Evolutionary conservation across 2,113 vertebrate genomes (phyloP).

Genomic region (Corvus moneduloides): DNA sequence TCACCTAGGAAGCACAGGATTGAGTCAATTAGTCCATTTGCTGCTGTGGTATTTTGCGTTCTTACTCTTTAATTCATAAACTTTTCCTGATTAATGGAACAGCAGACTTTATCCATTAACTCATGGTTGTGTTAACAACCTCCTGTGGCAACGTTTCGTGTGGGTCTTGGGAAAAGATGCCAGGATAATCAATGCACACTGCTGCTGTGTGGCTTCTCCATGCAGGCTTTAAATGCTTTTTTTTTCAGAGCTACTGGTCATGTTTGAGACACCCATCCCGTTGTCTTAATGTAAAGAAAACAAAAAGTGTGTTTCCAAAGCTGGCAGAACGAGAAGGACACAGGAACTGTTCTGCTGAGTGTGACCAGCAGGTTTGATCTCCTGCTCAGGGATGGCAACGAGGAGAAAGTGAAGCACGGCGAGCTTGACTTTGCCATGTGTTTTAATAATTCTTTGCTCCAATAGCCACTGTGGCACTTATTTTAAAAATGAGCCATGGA

Average conservation of each 20-base stretch:
- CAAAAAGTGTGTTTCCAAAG: not conserved
- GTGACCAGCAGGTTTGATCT: not conserved
- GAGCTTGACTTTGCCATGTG: not conserved
- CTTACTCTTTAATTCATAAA: not conserved
- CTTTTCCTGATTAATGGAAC: slow-evolving; percentile 21
- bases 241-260: not conserved
- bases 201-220: not conserved
- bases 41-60: slow-evolving; percentile 5
- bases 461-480: not conserved
- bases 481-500: not conserved
- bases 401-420: not conserved
- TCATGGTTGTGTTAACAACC: not conserved
- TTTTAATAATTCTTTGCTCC: not conserved
- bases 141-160: not conserved
- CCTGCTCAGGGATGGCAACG: not conserved
- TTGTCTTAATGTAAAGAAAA: slow-evolving; percentile 1
- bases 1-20: not conserved
- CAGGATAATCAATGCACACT: not conserved
- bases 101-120: not conserved
- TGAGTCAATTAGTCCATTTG: not conserved
- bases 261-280: not conserved
- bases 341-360: not conserved
- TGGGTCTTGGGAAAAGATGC: not conserved
- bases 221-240: not conserved
- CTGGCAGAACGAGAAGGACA: not conserved